Conservation (phyloP, 2,113 vertebrate genomes). For the Otolemur garnettii region DNA sequence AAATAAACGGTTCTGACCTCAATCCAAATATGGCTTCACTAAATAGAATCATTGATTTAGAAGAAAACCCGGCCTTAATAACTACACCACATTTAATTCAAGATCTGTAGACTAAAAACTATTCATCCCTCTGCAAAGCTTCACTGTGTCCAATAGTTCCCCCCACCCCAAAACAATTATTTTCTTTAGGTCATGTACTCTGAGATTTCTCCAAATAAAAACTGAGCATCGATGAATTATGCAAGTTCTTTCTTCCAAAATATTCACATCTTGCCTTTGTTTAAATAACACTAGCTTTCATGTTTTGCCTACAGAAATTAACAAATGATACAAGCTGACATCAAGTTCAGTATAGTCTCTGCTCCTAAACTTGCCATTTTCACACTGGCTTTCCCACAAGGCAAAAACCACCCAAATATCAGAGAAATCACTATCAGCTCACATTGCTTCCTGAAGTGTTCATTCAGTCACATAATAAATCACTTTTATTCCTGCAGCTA, state of each 20-base stretch:
- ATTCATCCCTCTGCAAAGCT: background rate
- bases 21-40: conserved; percentile 19
- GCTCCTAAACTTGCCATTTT: background rate
- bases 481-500: conserved; percentile 1
- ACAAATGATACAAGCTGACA: conserved; percentile 5
- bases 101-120: background rate
- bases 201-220: conserved; percentile 57
- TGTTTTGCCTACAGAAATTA: conserved; percentile 61
- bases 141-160: background rate
- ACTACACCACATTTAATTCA: background rate
- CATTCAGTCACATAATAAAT: conserved; percentile 28
- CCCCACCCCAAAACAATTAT: background rate
- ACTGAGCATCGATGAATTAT: conserved; percentile 45
- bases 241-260: conserved; percentile 31
- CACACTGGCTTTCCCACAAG: background rate
- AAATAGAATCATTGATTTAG: conserved; percentile 23
- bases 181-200: background rate
- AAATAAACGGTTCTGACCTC: background rate
- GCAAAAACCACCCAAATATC: background rate
- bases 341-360: background rate
- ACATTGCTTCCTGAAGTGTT: conserved; percentile 9
- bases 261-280: conserved; percentile 42
- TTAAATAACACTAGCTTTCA: conserved; percentile 51
- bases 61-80: background rate
- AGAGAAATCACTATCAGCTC: background rate